Percentiles rank a stretch among this genome's conserved stretches.
Conservation (phyloP, 2,888 invertebrate species). For the Hirtodrosophila alboralis region DNA sequence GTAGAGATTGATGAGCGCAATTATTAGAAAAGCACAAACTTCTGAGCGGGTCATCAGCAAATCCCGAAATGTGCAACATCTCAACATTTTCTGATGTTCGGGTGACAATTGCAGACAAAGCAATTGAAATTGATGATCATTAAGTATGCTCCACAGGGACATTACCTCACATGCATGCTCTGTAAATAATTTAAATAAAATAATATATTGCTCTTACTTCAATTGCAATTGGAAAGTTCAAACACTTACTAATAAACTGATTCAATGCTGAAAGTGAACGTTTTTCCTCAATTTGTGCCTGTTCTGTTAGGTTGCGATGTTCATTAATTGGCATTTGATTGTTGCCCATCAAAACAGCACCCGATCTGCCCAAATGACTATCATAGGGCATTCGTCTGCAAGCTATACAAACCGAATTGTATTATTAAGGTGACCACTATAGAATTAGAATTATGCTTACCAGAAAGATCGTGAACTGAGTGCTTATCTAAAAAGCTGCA, state of each 20-base stretch:
- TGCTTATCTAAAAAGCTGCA: conserved; percentile 90
- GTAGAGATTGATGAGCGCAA: conserved; percentile 94
- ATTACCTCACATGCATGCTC: conserved; percentile 94
- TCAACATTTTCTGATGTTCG: conserved; percentile 87
- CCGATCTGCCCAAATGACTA: conserved; percentile 65
- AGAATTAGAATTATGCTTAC: conserved; percentile 40
- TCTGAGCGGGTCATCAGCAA: conserved; percentile 85
- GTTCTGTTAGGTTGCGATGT: conserved; percentile 82
- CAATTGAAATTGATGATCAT: conserved; percentile 95
- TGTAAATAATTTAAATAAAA: conserved; percentile 31
- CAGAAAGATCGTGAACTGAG: conserved; percentile 84
- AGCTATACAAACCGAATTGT: conserved; percentile 41
- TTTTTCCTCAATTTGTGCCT: conserved; percentile 88
- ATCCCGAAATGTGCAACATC: conserved; percentile 86
- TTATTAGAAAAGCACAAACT: conserved; percentile 90
- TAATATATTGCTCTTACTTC: no score
- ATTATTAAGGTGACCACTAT: no score
- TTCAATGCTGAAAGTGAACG: conserved; percentile 91
- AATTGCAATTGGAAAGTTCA: no score
- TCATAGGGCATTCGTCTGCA: conserved; percentile 62
- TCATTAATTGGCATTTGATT: conserved; percentile 69
- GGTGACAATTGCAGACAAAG: conserved; percentile 89
- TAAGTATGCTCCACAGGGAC: conserved; percentile 95
- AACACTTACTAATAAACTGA: conserved; percentile 87
- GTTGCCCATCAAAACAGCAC: conserved; percentile 60